phyloP scores from a whole-genome alignment of 2,888 invertebrate species.

The Sphaerophoria taeniata region DNA sequence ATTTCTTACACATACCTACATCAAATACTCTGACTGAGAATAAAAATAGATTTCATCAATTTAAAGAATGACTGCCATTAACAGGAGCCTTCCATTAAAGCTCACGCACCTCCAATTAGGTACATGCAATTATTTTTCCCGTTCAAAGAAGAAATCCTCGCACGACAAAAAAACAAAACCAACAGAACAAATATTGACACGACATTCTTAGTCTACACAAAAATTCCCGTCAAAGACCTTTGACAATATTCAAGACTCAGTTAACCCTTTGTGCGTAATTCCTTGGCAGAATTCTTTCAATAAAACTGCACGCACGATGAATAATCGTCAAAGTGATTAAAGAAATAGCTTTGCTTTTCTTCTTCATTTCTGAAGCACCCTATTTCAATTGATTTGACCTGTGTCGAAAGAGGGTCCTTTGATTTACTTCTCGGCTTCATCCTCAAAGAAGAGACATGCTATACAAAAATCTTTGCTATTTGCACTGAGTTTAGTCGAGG shows the following conservation, averaged over 20 bases:
- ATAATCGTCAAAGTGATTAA: slow-evolving; percentile 27
- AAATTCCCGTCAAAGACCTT: slow-evolving; percentile 41
- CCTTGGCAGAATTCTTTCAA: slow-evolving; percentile 1
- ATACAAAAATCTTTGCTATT: slow-evolving; percentile 28
- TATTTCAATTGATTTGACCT: slow-evolving; percentile 55
- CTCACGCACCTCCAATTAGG: slow-evolving; percentile 41
- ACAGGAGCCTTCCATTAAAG: neutral
- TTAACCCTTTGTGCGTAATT: slow-evolving; percentile 35
- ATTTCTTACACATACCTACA: too few relatives aligned
- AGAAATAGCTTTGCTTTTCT: slow-evolving; percentile 12
- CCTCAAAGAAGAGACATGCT: slow-evolving; percentile 19
- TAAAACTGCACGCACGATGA: slow-evolving; percentile 16
- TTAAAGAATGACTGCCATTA: too few relatives aligned
- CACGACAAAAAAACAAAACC: neutral
- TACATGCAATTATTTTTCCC: slow-evolving; percentile 32
- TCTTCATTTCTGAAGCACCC: slow-evolving; percentile 5
- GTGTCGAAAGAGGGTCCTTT: slow-evolving; percentile 28
- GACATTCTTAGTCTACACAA: slow-evolving; percentile 4
- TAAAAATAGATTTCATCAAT: too few relatives aligned
- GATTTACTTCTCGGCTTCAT: slow-evolving; percentile 4
- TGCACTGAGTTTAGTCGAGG: slow-evolving; percentile 46
- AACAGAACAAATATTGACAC: slow-evolving; percentile 28
- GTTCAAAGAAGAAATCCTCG: slow-evolving; percentile 8
- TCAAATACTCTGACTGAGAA: too few relatives aligned
- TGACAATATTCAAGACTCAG: slow-evolving; percentile 19